Evolutionary conservation across 2,888 invertebrate species (phyloP), one percentile per base, ranked within the genome.

Genomic region (Aphrophora alni): DNA sequence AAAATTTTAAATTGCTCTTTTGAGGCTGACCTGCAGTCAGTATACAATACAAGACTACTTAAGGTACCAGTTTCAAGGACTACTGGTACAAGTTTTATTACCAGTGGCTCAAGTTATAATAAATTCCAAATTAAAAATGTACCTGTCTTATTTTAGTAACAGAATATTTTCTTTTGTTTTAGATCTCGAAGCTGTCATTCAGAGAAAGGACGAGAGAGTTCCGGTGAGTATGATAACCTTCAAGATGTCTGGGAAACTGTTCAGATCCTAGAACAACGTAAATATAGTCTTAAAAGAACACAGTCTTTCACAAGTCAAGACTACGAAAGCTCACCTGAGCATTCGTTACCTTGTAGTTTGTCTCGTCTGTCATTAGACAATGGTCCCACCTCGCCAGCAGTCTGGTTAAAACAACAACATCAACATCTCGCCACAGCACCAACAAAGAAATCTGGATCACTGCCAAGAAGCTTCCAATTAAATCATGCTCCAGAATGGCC

Each of bases 381-480:
- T 21, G 89, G 89, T 80, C 93, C 93, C 0, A 93, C 92, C 28
- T 89, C 91, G 5, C 93, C 93, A 2, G 92, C 93, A 79, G 92
- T 93, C 81, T 94, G 94, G 94, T 87, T 94, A 27, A 93, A 93
- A 84, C 92, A 93, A 78, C 93, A 94, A 84, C 92, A 92, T 84
- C 92, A 93, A 84, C 93, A 93, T 86, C 90, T 95, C 78, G 82
- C 77, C 25, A 82, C 92, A 73, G 92, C 92, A 4, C 91, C 92
- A 0, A 90, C 91, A 77, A 91, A 92, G 86, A 95, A 95, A 87
- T 93, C 94, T 17, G 95, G 95, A 26, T 95, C 95, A 0, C 87
- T 95, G 78, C 95, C 95, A 0, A 90, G 95, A 85, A 95, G 95
- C 85, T 95, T 95, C 85, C 95, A 95, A 88, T 90, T 93, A 33